These are phyloP conservation scores for Mohoua ochrocephala DNA, from an alignment of 2,113 vertebrate species.

Conservation along the genomic window DNA sequence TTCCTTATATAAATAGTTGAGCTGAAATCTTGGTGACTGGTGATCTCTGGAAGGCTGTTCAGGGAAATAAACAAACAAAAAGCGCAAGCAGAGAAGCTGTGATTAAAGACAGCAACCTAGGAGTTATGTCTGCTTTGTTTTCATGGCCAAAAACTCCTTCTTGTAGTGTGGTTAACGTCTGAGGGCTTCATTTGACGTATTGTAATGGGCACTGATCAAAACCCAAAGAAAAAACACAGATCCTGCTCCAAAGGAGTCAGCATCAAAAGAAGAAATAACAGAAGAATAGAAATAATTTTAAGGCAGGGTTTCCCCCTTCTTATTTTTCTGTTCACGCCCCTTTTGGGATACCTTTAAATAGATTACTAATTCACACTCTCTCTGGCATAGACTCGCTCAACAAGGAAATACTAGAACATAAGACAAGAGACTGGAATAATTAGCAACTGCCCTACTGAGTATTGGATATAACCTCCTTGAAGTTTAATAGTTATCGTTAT, in stretches of 20 bases:
- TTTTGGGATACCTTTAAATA: background rate
- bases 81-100: constrained; percentile 3
- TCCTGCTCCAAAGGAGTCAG: background rate
- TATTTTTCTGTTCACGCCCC: background rate
- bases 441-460: background rate
- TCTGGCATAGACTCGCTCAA: background rate
- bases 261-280: constrained; percentile 5
- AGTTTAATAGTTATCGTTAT: background rate
- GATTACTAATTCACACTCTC: background rate
- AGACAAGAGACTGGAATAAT: background rate
- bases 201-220: constrained; percentile 38
- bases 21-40: constrained; percentile 14
- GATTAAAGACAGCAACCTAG: constrained; percentile 56
- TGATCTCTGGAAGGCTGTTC: constrained; percentile 21
- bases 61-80: constrained; percentile 41
- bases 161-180: constrained; percentile 34
- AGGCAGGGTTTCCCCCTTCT: background rate
- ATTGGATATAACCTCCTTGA: background rate
- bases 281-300: constrained; percentile 11
- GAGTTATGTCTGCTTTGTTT: constrained; percentile 55
- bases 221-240: background rate
- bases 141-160: constrained; percentile 44
- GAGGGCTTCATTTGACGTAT: constrained; percentile 45
- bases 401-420: background rate
- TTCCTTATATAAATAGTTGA: background rate